Percentiles rank a stretch among this genome's conserved stretches.
These are phyloP conservation scores for Actenoides lindsayi DNA, from an alignment of 2,113 vertebrate species.

Conservation along the genomic window DNA sequence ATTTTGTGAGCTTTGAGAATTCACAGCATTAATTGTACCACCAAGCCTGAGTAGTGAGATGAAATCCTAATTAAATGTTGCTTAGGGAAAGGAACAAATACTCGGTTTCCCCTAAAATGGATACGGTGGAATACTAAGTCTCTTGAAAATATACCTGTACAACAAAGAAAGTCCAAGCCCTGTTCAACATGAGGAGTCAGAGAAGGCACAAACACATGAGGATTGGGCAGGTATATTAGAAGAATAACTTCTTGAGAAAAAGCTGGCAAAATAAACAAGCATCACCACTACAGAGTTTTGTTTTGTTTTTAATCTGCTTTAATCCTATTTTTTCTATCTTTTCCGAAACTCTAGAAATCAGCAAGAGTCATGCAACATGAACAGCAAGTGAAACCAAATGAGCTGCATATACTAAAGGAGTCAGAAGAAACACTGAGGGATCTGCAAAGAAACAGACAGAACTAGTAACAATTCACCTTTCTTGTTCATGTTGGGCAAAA, in stretches of 20 bases:
- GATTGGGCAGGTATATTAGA: neutral
- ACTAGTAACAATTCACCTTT: neutral
- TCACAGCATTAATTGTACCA: neutral
- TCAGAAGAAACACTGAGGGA: neutral
- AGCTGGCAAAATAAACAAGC: neutral
- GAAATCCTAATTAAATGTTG: neutral
- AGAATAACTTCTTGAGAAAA: neutral
- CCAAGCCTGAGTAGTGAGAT: neutral
- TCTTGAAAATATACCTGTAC: neutral
- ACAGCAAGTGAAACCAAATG: neutral
- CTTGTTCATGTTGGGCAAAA: neutral
- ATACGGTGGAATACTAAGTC: neutral
- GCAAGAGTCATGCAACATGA: neutral
- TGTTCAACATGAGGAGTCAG: neutral
- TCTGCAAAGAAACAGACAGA: neutral
- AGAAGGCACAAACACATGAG: neutral
- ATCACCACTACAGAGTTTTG: neutral
- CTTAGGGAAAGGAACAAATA: neutral
- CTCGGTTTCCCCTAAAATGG: neutral
- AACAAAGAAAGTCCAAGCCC: neutral
- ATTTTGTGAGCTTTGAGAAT: constrained; percentile 22
- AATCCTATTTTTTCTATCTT: neutral
- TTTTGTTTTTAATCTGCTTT: neutral
- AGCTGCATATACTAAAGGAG: neutral
- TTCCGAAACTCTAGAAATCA: neutral